Conservation (phyloP, 2,797 vertebrate genomes). For the Choloepus didactylus region DNA sequence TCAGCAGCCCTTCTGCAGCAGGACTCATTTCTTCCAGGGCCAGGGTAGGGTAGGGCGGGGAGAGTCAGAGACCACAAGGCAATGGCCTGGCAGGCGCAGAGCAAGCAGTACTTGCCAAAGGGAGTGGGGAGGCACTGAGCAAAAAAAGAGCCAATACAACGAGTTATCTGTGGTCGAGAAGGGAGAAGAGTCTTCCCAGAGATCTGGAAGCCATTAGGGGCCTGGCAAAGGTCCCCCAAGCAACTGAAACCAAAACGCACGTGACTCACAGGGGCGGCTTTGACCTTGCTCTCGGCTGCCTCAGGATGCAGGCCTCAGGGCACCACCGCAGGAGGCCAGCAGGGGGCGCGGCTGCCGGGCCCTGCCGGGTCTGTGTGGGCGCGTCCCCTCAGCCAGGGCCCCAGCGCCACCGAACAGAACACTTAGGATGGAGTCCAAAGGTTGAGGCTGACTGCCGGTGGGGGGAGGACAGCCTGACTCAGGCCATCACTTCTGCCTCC, state of each 20-base stretch:
- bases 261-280: not conserved
- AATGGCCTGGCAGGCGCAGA: not conserved
- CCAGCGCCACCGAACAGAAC: not conserved
- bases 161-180: not conserved
- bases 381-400: too few relatives aligned
- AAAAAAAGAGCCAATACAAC: not conserved
- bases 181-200: not conserved
- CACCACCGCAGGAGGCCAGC: not conserved
- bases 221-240: not conserved
- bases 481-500: not conserved
- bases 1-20: not conserved
- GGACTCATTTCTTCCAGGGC: not conserved
- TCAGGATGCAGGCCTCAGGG: not conserved
- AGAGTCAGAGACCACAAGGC: not conserved
- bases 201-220: constrained; percentile 44
- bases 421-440: not conserved
- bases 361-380: too few relatives aligned
- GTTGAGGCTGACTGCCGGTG: not conserved
- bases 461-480: not conserved
- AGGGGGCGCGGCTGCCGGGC: not conserved
- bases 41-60: not conserved
- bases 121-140: not conserved
- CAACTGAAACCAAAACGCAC: not conserved
- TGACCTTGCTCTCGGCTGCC: not conserved
- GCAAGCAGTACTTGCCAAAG: not conserved